Conservation (phyloP, 2,797 vertebrate genomes). For the Enteromius treurensis region DNA sequence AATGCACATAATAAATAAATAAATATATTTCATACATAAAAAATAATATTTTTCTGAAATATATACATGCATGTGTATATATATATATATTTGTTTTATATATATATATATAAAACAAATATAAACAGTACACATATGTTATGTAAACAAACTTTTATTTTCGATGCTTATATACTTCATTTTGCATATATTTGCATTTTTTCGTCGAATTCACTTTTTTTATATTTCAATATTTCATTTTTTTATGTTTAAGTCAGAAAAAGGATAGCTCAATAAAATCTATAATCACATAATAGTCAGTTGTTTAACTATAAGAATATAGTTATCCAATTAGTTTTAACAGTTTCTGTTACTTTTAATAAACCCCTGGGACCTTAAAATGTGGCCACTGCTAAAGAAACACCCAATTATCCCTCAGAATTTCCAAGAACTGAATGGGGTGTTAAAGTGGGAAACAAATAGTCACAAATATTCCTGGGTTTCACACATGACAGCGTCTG, state of each 20-base stretch:
- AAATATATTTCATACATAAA: too few relatives aligned
- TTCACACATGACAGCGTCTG: constrained; percentile 3
- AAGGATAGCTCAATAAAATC: not conserved
- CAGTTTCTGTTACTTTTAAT: not conserved
- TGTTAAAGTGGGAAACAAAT: constrained; percentile 26
- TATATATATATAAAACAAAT: too few relatives aligned
- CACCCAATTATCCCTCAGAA: constrained; percentile 27
- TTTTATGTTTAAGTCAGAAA: not conserved
- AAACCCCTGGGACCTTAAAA: not conserved
- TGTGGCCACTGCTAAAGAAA: not conserved
- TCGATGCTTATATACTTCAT: too few relatives aligned
- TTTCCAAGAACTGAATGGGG: constrained; percentile 1
- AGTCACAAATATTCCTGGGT: not conserved
- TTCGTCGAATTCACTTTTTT: too few relatives aligned
- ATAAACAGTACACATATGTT: too few relatives aligned
- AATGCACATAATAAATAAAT: too few relatives aligned
- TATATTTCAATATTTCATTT: not conserved
- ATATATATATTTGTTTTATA: too few relatives aligned
- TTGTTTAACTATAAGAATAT: not conserved
- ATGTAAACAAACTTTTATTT: too few relatives aligned
- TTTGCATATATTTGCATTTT: too few relatives aligned
- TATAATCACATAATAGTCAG: not conserved
- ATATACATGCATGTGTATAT: too few relatives aligned
- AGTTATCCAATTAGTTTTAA: constrained; percentile 13
- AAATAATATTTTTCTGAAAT: too few relatives aligned